These are phyloP conservation scores for Macrotus californicus DNA, from an alignment of 2,113 vertebrate genomes.

Conservation along the genomic window DNA sequence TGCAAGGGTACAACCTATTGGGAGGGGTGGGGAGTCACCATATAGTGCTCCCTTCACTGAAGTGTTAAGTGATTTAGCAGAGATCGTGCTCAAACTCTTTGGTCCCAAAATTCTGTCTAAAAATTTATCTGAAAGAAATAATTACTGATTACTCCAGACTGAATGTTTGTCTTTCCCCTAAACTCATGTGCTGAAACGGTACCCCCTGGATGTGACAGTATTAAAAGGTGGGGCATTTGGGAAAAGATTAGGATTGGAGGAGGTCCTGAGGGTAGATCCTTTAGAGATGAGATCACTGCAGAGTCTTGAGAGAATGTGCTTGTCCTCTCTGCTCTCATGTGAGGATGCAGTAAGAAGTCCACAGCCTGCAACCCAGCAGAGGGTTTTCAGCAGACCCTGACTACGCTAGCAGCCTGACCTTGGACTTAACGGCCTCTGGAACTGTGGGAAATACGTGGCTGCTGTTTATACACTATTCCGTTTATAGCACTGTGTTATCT, in stretches of 20 bases:
- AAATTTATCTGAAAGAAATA: constrained; percentile 18
- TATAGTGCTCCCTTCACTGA: neutral
- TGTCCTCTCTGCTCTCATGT: neutral
- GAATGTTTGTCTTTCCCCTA: neutral
- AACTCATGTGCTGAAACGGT: neutral
- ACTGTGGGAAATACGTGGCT: neutral
- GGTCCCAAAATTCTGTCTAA: neutral
- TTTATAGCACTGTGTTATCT: neutral
- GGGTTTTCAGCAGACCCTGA: neutral
- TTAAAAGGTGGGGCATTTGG: neutral
- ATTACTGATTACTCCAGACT: neutral
- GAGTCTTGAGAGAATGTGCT: no score
- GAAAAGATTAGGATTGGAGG: neutral
- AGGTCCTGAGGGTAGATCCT: neutral
- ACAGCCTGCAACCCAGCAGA: neutral
- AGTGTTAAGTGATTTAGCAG: neutral
- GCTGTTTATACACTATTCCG: neutral
- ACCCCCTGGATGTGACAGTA: neutral
- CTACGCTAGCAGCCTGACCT: neutral
- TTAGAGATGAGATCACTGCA: neutral
- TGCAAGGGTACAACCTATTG: neutral
- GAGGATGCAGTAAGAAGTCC: neutral
- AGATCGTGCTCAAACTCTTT: neutral
- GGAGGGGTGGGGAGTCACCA: neutral
- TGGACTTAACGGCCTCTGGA: neutral